These are phyloP conservation scores for Magallana ariakensis DNA, from an alignment of 1,140 invertebrate species.

Conservation along the genomic window DNA sequence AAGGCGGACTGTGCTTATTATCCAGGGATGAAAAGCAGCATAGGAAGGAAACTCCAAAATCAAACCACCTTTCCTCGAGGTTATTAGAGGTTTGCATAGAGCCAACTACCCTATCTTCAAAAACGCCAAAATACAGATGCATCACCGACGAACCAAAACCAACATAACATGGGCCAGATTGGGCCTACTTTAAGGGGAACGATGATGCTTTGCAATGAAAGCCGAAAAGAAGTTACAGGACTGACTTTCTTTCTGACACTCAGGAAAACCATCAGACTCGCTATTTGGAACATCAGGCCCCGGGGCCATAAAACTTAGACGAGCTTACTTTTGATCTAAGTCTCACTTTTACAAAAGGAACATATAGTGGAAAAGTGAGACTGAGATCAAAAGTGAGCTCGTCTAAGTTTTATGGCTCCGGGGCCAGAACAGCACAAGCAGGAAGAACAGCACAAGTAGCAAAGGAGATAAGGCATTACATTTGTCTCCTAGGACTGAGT, in stretches of 20 bases:
- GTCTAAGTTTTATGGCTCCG: too few species aligned
- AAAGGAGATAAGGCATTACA: constrained; percentile 45
- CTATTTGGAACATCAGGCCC: constrained; percentile 55
- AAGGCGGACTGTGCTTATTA: background rate
- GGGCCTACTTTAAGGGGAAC: constrained; percentile 41
- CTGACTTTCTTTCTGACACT: constrained; percentile 49
- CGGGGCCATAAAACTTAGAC: too few species aligned
- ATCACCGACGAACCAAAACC: constrained; percentile 42
- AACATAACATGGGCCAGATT: constrained; percentile 53
- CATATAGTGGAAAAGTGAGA: too few species aligned
- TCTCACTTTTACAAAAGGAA: too few species aligned
- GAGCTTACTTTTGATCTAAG: too few species aligned
- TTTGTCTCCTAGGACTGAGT: constrained; percentile 47
- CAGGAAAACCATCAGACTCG: constrained; percentile 33
- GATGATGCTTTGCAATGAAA: constrained; percentile 55
- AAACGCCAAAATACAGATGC: constrained; percentile 50
- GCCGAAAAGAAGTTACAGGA: constrained; percentile 46
- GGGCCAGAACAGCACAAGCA: constrained; percentile 48
- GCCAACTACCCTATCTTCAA: constrained; percentile 36
- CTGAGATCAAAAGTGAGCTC: too few species aligned
- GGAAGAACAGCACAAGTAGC: constrained; percentile 45
- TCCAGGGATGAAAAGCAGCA: background rate
- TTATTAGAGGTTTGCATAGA: background rate
- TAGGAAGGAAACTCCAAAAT: constrained; percentile 11
- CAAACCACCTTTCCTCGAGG: background rate